Evolutionary conservation across 2,888 invertebrate genomes (phyloP).

Genomic region (Cataglyphis albicans): DNA sequence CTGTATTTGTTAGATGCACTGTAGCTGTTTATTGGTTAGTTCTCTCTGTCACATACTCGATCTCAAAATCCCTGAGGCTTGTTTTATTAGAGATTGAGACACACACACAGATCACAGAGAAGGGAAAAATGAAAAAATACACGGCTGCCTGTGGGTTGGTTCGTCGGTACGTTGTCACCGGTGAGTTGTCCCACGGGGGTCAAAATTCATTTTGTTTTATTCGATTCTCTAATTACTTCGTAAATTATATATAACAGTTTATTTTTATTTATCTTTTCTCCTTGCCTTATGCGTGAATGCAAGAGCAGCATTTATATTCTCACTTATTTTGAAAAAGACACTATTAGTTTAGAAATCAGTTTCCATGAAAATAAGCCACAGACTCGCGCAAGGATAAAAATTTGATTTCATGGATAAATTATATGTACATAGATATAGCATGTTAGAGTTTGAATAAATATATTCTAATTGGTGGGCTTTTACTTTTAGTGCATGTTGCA

Average conservation of each 20-base stretch:
- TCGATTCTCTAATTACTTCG: slow-evolving; percentile 53
- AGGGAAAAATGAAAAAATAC: slow-evolving; percentile 83
- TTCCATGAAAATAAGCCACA: slow-evolving; percentile 85
- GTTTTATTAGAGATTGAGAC: slow-evolving; percentile 85
- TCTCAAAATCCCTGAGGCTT: slow-evolving; percentile 85
- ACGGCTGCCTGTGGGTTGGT: slow-evolving; percentile 86
- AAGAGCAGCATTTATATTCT: slow-evolving; percentile 7
- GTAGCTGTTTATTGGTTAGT: slow-evolving; percentile 86
- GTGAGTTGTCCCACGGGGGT: slow-evolving; percentile 85
- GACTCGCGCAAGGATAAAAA: slow-evolving; percentile 50
- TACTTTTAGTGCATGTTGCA: slow-evolving; percentile 49
- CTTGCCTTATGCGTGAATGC: not conserved
- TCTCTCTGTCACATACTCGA: slow-evolving; percentile 85
- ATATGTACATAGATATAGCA: slow-evolving; percentile 19
- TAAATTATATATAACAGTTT: slow-evolving; percentile 28
- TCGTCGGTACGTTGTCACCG: slow-evolving; percentile 81
- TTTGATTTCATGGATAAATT: slow-evolving; percentile 5
- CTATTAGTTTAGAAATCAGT: slow-evolving; percentile 55
- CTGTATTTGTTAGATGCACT: slow-evolving; percentile 86
- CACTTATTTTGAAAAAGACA: slow-evolving; percentile 13
- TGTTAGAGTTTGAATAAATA: slow-evolving; percentile 11
- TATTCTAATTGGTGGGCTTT: slow-evolving; percentile 18
- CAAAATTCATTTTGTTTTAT: slow-evolving; percentile 80
- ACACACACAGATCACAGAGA: slow-evolving; percentile 77
- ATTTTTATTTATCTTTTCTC: slow-evolving; percentile 13